Evolutionary conservation across 1,140 invertebrate genomes (phyloP), one percentile per base, ranked within the genome.

Genomic region (Galleria mellonella): DNA sequence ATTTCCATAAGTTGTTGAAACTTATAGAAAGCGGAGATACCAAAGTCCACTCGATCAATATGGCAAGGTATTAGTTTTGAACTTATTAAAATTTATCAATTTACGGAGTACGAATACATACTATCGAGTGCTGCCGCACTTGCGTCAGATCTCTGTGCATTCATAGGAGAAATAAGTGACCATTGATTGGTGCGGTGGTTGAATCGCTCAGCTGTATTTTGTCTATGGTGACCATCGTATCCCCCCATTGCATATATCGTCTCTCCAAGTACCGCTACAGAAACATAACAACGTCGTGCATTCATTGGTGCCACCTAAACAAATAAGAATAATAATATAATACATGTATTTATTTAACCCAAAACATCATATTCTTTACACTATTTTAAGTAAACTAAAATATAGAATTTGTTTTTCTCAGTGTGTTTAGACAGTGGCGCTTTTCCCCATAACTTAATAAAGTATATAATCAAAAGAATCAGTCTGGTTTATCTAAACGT

Each of bases 171-270:
- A 13, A 97, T 92, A 46, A 94, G 86, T 11, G 94, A 92, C 96
- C 96, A 97, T 67, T 94, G 92, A 62, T 94, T 91, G 43, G 87
- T 89, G 10, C 87, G 78, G 1, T 92, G 91, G 60, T 93, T 90
- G 75, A 93, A 94, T 14, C 90, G 81, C 67, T 94, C 93, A 0
- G 89, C 92, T 1, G 92, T 92, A 53, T 88, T 92, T 77, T 96
- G 90, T 9, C 94, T 89, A 45, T 91, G 90, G 50, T 92, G 91
- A 9, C 95, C 94, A 79, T 97, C 94, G 78, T 94, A 97, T 1
- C 96, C 96, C 9, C 95, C 94, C 76, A 96, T 91, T 0, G 94
- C 94, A 78, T 96, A 96, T 52, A 96, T 93, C 58, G 89, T 90
- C 29, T 90, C 92, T 15, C 91, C 89, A 2, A 91, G 57, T 1